Conservation (phyloP, 2,888 invertebrate species). For the Caenorhabditis panamensis region DNA sequence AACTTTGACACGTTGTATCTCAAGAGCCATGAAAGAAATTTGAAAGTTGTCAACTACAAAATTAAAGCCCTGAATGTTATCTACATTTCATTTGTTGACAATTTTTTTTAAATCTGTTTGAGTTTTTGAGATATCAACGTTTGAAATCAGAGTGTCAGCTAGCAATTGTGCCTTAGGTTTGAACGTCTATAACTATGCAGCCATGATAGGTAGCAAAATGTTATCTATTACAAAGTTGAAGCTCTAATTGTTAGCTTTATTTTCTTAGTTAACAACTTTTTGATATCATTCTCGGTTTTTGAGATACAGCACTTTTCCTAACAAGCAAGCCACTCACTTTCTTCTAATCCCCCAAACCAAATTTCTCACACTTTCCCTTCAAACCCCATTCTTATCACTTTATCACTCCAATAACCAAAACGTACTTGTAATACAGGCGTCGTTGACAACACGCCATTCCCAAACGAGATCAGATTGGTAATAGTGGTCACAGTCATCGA, state of each 20-base stretch:
- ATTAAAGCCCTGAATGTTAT: background rate
- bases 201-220: no score
- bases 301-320: background rate
- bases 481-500: slow-evolving; percentile 76
- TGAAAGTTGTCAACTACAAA: no score
- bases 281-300: background rate
- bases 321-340: slow-evolving; percentile 31
- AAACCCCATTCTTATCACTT: slow-evolving; percentile 71
- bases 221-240: no score
- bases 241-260: background rate
- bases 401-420: background rate
- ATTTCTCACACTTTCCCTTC: slow-evolving; percentile 62
- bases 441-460: slow-evolving; percentile 73
- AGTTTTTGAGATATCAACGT: background rate
- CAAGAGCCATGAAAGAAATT: no score
- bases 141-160: background rate
- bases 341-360: slow-evolving; percentile 61
- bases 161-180: no score
- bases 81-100: background rate
- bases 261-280: background rate
- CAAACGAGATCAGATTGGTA: slow-evolving; percentile 75
- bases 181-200: no score
- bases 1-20: background rate
- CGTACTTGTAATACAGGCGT: slow-evolving; percentile 69
- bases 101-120: background rate